Percentiles rank a stretch among this genome's conserved stretches.
Conservation (phyloP, 2,888 invertebrate species). For the Phrixothrix hirtus region DNA sequence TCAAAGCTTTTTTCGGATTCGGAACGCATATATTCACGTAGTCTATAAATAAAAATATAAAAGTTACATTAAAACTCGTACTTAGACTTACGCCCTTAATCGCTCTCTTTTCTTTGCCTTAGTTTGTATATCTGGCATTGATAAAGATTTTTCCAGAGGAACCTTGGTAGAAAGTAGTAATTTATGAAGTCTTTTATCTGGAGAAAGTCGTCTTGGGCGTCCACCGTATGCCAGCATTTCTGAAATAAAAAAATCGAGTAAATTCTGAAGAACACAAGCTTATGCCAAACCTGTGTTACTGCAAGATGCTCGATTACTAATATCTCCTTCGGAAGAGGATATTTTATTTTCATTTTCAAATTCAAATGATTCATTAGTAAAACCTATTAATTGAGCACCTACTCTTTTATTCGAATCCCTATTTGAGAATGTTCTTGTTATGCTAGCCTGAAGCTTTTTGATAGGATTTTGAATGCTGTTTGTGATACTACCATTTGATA, state of each 20-base stretch:
- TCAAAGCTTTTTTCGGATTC: constrained; percentile 81
- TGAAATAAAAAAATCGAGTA: not conserved
- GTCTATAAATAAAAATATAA: constrained; percentile 54
- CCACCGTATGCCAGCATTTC: constrained; percentile 25
- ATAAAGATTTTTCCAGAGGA: constrained; percentile 77
- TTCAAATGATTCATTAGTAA: constrained; percentile 50
- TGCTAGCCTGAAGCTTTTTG: constrained; percentile 52
- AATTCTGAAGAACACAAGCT: not conserved
- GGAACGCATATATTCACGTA: constrained; percentile 73
- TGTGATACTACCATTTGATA: constrained; percentile 43
- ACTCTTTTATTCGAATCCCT: constrained; percentile 50
- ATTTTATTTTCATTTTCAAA: constrained; percentile 42
- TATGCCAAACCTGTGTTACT: constrained; percentile 43
- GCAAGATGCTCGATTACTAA: constrained; percentile 42
- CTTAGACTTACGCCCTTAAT: constrained; percentile 68
- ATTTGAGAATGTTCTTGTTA: constrained; percentile 60
- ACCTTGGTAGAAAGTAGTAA: constrained; percentile 60
- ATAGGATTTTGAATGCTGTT: constrained; percentile 48
- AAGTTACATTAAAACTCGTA: not conserved
- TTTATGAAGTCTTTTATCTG: constrained; percentile 59
- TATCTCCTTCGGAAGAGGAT: constrained; percentile 41
- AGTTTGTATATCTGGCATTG: constrained; percentile 83
- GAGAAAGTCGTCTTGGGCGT: constrained; percentile 50
- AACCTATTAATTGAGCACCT: constrained; percentile 51
- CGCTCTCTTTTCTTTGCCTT: constrained; percentile 72